Evolutionary conservation across 1,140 invertebrate species (phyloP), one percentile per base, ranked within the genome.

Genomic region (Pogonognathellus flavescens): DNA sequence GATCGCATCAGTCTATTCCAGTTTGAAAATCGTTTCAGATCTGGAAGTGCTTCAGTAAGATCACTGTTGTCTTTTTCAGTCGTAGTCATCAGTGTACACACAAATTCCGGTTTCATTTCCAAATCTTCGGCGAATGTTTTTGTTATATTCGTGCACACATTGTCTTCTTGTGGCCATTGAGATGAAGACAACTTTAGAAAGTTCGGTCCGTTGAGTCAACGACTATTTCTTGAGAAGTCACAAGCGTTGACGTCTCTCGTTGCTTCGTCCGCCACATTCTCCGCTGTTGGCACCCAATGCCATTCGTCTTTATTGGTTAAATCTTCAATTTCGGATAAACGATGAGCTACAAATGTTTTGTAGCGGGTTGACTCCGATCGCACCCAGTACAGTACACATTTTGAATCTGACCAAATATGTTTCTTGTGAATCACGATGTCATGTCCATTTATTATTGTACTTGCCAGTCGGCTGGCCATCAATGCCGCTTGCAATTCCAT

Each of bases 1-100:
- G 25, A 25, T 20, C 84, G 72, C 1, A 85, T 53, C 8, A 85
- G 41, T 53, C 55, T 59, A 14, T 14, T 81, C 84, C 84, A 85
- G 10, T 80, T 62, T 0, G 49, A 49, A 25, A 80, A 55, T 55
- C 53, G 2, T 55, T 41, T 41, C 31, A 41, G 6, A 41, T 41
- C 31, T 3, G 31, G 31, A 1, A 41, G 6, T 1, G 6, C 31
- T 41, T 6, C 31, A 41, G 31, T 3, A 41, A 41, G 6, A 41
- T 41, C 6, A n/a, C 31, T 3, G 1, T 41, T 41, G 31, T 41
- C 6, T 41, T 6, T 41, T 41, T 41, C 31, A 41, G 1, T 6
- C n/a, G n/a, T n/a, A 41, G 31, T 41, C n/a, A n/a, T n/a, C n/a
- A n/a, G 31, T 6, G 31, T n/a, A n/a, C 31, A 41, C 6, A 41